A percentile compares a stretch with the other conserved stretches of the same genome.
These are phyloP conservation scores for Lithophane leautieri DNA, from an alignment of 2,888 invertebrate genomes.

Conservation along the genomic window DNA sequence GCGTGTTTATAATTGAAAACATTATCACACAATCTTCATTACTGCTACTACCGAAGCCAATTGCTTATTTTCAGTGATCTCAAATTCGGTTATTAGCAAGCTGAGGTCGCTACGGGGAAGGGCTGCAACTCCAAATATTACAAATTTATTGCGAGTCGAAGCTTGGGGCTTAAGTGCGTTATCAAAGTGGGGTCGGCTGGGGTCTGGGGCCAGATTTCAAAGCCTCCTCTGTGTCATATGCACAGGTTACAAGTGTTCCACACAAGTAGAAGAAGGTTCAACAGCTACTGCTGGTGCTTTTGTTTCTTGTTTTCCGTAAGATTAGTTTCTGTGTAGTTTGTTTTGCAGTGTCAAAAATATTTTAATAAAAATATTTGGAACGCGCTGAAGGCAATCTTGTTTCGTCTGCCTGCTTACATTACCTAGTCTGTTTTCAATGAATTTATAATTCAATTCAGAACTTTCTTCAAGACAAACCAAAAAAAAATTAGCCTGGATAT, in stretches of 20 bases:
- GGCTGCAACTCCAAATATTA: conserved; percentile 36
- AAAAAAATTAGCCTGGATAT: background rate
- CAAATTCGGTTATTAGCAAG: conserved; percentile 25
- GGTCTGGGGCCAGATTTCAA: background rate
- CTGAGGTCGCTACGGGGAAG: conserved; percentile 19
- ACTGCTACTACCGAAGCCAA: background rate
- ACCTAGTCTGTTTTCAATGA: background rate
- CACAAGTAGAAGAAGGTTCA: background rate
- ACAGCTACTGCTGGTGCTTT: background rate
- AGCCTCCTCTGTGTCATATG: conserved; percentile 39
- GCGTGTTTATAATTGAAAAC: background rate
- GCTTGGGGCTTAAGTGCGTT: conserved; percentile 48
- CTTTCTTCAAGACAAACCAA: conserved; percentile 1
- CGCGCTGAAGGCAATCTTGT: background rate
- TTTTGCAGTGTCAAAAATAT: background rate
- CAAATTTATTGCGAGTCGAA: conserved; percentile 56
- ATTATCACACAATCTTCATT: background rate
- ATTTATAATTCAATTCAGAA: background rate
- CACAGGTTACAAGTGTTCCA: conserved; percentile 14
- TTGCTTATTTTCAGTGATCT: conserved; percentile 28
- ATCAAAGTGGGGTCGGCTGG: conserved; percentile 53
- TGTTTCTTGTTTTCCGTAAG: background rate
- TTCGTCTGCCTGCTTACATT: no score
- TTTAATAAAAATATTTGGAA: background rate
- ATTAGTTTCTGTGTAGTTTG: background rate